Percentiles rank a stretch among this genome's conserved stretches.
Conservation (phyloP, 1,140 invertebrate genomes). For the Pachyrhynchus sulphureomaculatus region DNA sequence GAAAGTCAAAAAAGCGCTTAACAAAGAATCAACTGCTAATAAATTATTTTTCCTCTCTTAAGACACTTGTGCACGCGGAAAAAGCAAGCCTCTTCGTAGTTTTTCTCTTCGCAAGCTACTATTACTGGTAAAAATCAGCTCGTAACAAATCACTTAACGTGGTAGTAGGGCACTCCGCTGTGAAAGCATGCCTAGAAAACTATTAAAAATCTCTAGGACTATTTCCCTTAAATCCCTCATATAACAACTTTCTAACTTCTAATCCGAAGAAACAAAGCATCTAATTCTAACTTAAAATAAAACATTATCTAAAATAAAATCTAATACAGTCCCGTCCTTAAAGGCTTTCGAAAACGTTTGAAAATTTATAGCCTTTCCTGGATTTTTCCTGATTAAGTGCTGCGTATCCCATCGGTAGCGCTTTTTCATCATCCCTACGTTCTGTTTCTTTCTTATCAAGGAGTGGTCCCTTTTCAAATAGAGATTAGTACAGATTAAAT, state of each 20-base stretch:
- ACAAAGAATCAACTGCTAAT: too few species aligned
- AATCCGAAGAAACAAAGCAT: background rate
- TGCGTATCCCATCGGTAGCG: slow-evolving; percentile 14
- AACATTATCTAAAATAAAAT: background rate
- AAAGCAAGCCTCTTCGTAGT: too few species aligned
- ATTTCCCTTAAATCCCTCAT: too few species aligned
- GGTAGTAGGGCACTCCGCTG: too few species aligned
- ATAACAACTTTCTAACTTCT: background rate
- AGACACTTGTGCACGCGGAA: too few species aligned
- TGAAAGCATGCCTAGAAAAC: too few species aligned
- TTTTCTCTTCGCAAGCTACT: too few species aligned
- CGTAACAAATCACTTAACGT: too few species aligned
- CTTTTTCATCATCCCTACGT: slow-evolving; percentile 20
- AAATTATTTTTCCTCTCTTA: too few species aligned
- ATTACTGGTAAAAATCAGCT: too few species aligned
- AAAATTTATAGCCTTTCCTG: slow-evolving; percentile 12
- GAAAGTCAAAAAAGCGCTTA: too few species aligned
- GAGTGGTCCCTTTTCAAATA: slow-evolving; percentile 27
- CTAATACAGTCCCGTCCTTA: slow-evolving; percentile 10
- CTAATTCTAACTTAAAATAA: background rate
- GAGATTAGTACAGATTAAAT: slow-evolving; percentile 40
- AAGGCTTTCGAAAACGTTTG: background rate
- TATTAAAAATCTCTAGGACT: too few species aligned
- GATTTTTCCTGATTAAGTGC: slow-evolving; percentile 25
- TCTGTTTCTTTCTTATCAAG: slow-evolving; percentile 20